Conservation (phyloP, 2,113 vertebrate genomes). For the Austrofundulus limnaeus region DNA sequence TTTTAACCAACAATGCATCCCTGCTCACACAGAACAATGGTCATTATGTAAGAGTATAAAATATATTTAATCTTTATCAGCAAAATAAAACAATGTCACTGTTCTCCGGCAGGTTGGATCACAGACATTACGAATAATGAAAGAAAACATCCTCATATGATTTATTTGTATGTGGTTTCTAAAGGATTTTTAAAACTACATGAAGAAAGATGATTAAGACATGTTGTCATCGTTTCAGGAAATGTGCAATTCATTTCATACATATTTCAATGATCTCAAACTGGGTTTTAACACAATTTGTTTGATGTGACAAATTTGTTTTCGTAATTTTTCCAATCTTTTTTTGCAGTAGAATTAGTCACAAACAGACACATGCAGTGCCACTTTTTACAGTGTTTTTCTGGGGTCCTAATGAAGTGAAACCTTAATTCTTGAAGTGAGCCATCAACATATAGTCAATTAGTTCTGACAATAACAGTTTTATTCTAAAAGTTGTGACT, state of each 20-base stretch:
- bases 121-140: not conserved
- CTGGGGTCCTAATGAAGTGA: too few species aligned
- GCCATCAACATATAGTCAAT: too few species aligned
- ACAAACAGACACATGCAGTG: too few species aligned
- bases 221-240: slow-evolving; percentile 1
- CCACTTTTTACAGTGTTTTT: too few species aligned
- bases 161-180: not conserved
- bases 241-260: not conserved
- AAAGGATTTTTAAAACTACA: not conserved
- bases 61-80: slow-evolving; percentile 1
- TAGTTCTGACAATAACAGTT: too few species aligned
- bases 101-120: not conserved
- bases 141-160: not conserved
- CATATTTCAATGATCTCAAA: not conserved
- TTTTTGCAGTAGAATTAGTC: too few species aligned
- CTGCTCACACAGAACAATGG: not conserved
- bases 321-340: not conserved
- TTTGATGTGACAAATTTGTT: not conserved
- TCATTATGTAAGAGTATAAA: slow-evolving; percentile 11
- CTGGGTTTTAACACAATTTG: not conserved
- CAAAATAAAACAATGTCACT: not conserved
- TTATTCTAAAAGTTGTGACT: too few species aligned
- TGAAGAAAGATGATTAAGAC: not conserved
- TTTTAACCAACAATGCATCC: slow-evolving; percentile 10
- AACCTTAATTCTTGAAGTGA: too few species aligned